A percentile compares a stretch with the other conserved stretches of the same genome.
phyloP scores from a whole-genome alignment of 1,140 invertebrate species.

The Brachionus rubens region DNA sequence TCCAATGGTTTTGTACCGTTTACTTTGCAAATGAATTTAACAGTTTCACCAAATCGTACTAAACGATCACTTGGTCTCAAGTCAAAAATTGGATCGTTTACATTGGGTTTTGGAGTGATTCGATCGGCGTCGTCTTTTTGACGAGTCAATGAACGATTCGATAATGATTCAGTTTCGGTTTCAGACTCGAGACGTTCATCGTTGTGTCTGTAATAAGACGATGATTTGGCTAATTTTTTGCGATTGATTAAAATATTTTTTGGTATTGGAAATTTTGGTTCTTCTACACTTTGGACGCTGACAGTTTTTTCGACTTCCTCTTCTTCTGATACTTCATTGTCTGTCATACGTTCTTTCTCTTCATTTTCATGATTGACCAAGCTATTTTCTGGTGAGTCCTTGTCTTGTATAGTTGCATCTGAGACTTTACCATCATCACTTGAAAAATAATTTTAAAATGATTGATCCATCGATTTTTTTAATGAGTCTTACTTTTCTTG shows the following conservation, averaged over 20 bases:
- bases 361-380: neutral
- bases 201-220: neutral
- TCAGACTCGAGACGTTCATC: neutral
- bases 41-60: neutral
- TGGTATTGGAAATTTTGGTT: neutral
- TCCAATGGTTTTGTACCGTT: conserved; percentile 11
- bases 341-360: neutral
- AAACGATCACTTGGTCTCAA: neutral
- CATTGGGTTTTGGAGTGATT: neutral
- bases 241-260: neutral
- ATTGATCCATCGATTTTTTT: neutral
- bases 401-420: neutral
- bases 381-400: neutral
- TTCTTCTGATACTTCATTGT: neutral
- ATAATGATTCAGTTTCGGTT: neutral
- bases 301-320: neutral
- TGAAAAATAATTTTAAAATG: neutral
- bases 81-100: conserved; percentile 21
- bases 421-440: neutral
- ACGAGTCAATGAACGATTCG: neutral
- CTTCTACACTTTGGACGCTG: too few species aligned
- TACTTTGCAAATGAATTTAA: neutral
- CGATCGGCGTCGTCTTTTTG: neutral
- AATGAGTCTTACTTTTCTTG: neutral
- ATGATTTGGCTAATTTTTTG: neutral